These are phyloP conservation scores for Leptodactylus fuscus DNA, from an alignment of 2,113 vertebrate genomes.

Conservation along the genomic window DNA sequence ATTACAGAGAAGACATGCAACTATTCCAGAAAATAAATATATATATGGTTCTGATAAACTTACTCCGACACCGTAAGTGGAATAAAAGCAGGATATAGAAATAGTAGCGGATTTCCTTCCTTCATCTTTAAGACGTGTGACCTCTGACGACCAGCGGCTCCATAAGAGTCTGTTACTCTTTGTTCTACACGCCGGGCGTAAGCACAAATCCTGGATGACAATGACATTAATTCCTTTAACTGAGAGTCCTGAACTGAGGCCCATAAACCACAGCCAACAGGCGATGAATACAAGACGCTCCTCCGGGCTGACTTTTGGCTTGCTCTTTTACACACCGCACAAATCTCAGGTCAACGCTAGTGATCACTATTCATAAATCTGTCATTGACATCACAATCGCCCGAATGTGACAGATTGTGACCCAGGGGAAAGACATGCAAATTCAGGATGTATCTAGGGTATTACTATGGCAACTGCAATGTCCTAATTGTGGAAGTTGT, in stretches of 20 bases:
- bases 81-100: background rate
- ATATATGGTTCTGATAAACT: background rate
- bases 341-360: constrained; percentile 26
- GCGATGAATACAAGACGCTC: background rate
- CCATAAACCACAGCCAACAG: constrained; percentile 10
- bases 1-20: too few species aligned
- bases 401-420: background rate
- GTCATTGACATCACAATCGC: background rate
- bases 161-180: background rate
- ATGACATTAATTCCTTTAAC: constrained; percentile 35
- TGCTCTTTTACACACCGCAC: background rate
- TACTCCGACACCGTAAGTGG: background rate
- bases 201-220: constrained; percentile 14
- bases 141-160: background rate
- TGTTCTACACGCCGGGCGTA: background rate
- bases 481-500: background rate
- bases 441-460: background rate
- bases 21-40: too few species aligned
- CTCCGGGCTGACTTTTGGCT: background rate
- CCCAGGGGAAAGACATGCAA: background rate
- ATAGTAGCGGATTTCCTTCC: background rate
- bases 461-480: constrained; percentile 36
- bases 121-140: background rate
- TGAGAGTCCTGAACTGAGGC: constrained; percentile 30
- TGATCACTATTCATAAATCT: constrained; percentile 6